phyloP scores from a whole-genome alignment of 2,113 vertebrate species.

The Mandrillus leucophaeus region DNA sequence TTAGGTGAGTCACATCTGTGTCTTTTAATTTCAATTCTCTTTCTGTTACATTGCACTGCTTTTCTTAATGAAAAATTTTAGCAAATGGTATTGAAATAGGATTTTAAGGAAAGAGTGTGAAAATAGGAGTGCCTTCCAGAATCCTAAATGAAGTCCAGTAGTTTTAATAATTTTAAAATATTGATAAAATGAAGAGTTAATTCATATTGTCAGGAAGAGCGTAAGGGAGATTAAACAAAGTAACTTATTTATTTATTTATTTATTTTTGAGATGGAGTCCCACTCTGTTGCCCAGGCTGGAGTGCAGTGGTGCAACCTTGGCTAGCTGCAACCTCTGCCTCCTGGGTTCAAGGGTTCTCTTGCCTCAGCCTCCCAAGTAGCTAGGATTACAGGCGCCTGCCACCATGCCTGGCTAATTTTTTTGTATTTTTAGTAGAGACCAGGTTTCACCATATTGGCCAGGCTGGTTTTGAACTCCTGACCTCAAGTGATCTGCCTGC shows the following conservation, averaged over 20 bases:
- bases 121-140: not conserved
- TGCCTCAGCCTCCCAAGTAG: no score
- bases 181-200: not conserved
- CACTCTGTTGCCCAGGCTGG: no score
- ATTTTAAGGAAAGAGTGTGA: not conserved
- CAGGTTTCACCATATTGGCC: no score
- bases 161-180: slow-evolving; percentile 15
- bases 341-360: no score
- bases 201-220: not conserved
- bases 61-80: not conserved
- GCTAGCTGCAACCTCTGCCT: no score
- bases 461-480: no score
- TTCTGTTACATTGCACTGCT: not conserved
- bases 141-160: not conserved
- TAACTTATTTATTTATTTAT: not conserved
- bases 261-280: no score
- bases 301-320: no score
- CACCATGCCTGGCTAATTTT: no score
- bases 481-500: no score
- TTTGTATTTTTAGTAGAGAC: no score
- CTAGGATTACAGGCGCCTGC: no score
- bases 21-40: not conserved
- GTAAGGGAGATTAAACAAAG: not conserved
- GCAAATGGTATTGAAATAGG: not conserved
- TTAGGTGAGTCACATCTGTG: not conserved